These are phyloP conservation scores for Apus apus DNA, from an alignment of 2,113 vertebrate genomes.

Conservation along the genomic window DNA sequence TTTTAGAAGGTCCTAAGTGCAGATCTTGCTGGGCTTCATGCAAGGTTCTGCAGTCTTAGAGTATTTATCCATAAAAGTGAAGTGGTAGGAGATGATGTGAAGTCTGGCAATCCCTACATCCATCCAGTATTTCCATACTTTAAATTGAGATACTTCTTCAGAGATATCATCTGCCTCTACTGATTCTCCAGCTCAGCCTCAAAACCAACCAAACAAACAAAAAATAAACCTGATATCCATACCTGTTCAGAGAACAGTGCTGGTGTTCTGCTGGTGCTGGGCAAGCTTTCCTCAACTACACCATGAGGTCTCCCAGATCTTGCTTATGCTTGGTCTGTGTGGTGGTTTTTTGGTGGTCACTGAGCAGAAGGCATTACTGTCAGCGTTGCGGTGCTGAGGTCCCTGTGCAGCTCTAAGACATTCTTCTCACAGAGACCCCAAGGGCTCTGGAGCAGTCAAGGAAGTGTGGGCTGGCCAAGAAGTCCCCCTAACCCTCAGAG, in stretches of 20 bases:
- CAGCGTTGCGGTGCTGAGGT: rapidly evolving
- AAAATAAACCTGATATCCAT: background rate
- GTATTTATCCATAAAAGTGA: background rate
- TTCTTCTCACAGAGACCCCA: background rate
- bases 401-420: rapidly evolving
- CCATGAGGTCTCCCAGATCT: background rate
- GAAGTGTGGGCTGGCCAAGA: background rate
- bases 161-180: background rate
- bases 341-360: background rate
- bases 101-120: background rate
- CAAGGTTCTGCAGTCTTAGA: background rate
- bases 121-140: background rate
- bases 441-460: background rate
- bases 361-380: rapidly evolving
- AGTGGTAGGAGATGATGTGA: background rate
- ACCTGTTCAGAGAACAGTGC: background rate
- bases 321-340: background rate
- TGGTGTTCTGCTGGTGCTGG: background rate
- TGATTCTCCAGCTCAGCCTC: background rate
- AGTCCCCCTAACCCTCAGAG: background rate
- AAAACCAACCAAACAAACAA: no score
- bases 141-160: background rate
- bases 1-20: background rate
- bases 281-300: background rate
- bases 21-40: rapidly evolving